These are phyloP conservation scores for Taxidea taxus DNA, from an alignment of 2,113 vertebrate species.

Conservation along the genomic window DNA sequence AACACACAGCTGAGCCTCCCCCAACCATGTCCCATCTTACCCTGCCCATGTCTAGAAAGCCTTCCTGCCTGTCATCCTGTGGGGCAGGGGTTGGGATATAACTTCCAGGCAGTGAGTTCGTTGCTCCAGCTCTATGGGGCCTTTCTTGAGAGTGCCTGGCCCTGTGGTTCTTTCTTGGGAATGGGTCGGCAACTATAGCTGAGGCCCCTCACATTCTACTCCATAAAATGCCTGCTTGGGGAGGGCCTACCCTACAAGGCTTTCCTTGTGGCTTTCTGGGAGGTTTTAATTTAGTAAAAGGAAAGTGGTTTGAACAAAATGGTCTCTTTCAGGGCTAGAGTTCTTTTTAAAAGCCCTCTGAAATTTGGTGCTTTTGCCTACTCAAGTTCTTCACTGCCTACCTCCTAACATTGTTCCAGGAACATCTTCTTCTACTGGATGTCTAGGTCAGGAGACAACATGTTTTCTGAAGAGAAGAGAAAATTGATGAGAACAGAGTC, in stretches of 20 bases:
- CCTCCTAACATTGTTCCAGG: not conserved
- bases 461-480: not conserved
- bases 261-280: constrained; percentile 50
- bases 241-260: not conserved
- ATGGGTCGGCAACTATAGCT: not conserved
- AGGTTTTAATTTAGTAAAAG: constrained; percentile 61
- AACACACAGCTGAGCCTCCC: not conserved
- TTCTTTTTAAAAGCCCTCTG: constrained; percentile 1
- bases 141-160: not conserved
- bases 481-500: not conserved
- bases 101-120: not conserved
- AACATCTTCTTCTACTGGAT: not conserved
- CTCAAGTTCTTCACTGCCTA: not conserved
- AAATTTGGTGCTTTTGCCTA: constrained; percentile 12
- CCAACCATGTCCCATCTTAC: not conserved
- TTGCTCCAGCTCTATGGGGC: not conserved
- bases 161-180: not conserved
- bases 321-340: constrained; percentile 5
- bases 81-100: not conserved
- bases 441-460: not conserved
- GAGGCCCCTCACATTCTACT: not conserved
- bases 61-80: not conserved
- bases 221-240: not conserved
- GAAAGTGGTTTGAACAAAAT: constrained; percentile 49
- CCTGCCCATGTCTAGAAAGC: not conserved